Evolutionary conservation across 1,140 invertebrate species (phyloP).

Genomic region (Hirudo medicinalis): DNA sequence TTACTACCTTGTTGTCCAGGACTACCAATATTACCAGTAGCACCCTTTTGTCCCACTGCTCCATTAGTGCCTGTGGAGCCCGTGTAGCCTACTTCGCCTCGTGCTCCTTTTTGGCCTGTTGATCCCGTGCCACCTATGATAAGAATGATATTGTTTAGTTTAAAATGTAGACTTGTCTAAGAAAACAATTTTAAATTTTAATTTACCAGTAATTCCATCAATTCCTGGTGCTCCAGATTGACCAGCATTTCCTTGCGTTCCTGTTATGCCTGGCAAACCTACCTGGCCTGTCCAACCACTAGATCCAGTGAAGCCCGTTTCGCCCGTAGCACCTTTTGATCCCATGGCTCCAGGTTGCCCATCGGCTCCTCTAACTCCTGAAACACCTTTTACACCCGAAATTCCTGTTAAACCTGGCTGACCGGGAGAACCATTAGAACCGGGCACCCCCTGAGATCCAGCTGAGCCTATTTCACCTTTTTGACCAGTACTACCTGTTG

Average conservation of each 20-base stretch:
- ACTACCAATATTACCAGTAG: neutral
- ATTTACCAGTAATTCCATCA: neutral
- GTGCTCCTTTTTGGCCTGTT: slow-evolving; percentile 5
- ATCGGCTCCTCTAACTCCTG: neutral
- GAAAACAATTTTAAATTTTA: neutral
- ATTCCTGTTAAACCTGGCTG: slow-evolving; percentile 9
- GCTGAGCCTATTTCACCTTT: slow-evolving; percentile 11
- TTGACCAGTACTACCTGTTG: slow-evolving; percentile 13
- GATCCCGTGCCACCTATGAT: neutral
- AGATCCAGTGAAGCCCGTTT: neutral
- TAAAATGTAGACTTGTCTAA: neutral
- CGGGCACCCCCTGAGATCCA: neutral
- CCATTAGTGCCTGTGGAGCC: slow-evolving; percentile 9
- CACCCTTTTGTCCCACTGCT: slow-evolving; percentile 2
- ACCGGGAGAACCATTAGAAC: slow-evolving; percentile 4
- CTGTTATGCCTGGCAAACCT: neutral
- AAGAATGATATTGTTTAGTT: too few relatives aligned
- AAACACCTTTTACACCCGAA: neutral
- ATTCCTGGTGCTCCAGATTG: slow-evolving; percentile 10
- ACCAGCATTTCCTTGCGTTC: slow-evolving; percentile 1
- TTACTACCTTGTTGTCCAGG: slow-evolving; percentile 1
- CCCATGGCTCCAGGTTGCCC: slow-evolving; percentile 11
- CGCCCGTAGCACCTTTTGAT: neutral
- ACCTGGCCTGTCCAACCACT: neutral
- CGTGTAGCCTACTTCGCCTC: neutral